A percentile compares a stretch with the other conserved stretches of the same genome.
phyloP scores from a whole-genome alignment of 2,113 vertebrate species.

The Pithys albifrons region DNA sequence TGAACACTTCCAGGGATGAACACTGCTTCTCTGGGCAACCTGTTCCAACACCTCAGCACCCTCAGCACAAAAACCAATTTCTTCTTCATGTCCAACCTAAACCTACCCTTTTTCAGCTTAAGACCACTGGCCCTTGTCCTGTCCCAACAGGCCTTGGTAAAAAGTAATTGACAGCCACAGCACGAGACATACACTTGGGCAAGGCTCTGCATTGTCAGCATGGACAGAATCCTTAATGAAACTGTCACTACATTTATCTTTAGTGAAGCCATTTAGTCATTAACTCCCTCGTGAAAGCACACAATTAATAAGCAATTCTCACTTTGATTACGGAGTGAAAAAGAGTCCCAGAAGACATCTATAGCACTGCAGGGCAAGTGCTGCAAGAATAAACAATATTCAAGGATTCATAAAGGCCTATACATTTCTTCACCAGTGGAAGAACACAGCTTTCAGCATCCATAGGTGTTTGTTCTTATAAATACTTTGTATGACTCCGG shows the following conservation, averaged over 20 bases:
- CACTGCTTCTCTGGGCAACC: neutral
- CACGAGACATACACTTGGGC: rapidly evolving
- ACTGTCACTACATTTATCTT: neutral
- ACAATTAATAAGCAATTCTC: neutral
- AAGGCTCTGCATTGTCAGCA: neutral
- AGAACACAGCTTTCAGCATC: neutral
- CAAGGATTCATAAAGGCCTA: neutral
- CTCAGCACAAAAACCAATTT: rapidly evolving
- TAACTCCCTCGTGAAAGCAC: neutral
- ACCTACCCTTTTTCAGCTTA: neutral
- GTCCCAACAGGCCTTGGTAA: neutral
- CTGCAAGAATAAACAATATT: neutral
- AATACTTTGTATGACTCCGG: rapidly evolving
- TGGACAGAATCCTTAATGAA: rapidly evolving
- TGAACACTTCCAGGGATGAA: rapidly evolving
- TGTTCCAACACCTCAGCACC: neutral
- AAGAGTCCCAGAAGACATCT: neutral
- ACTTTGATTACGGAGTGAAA: neutral
- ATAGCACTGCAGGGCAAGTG: neutral
- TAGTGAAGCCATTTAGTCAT: neutral
- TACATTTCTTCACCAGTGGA: neutral
- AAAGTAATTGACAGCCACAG: neutral
- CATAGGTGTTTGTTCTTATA: neutral
- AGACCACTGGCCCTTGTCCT: neutral
- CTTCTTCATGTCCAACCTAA: neutral